A percentile compares a stretch with the other conserved stretches of the same genome.
Conservation (phyloP, 1,140 invertebrate genomes). For the Psix sp. region DNA sequence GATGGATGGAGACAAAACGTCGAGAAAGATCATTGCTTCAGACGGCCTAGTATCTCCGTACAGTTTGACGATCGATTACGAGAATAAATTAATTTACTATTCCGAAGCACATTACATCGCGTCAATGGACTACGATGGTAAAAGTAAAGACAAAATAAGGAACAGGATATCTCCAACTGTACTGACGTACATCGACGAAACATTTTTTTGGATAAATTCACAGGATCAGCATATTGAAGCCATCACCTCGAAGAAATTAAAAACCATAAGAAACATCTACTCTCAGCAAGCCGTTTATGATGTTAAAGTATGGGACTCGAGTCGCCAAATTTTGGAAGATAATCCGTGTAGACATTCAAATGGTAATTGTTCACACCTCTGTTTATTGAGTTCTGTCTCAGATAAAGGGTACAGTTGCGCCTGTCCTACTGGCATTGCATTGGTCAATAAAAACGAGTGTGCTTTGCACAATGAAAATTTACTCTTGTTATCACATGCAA, state of each 20-base stretch:
- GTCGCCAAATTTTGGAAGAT: constrained; percentile 81
- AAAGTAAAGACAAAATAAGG: constrained; percentile 82
- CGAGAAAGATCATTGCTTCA: constrained; percentile 83
- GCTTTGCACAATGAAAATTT: constrained; percentile 86
- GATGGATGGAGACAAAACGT: constrained; percentile 89
- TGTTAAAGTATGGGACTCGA: constrained; percentile 86
- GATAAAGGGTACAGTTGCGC: constrained; percentile 85
- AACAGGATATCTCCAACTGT: constrained; percentile 86
- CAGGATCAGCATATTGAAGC: constrained; percentile 35
- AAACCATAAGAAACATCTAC: constrained; percentile 59
- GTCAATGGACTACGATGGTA: constrained; percentile 89
- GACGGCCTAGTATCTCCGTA: constrained; percentile 93
- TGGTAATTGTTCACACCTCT: constrained; percentile 94
- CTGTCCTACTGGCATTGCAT: constrained; percentile 93
- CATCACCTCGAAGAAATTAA: neutral
- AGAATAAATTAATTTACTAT: constrained; percentile 88
- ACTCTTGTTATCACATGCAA: constrained; percentile 88
- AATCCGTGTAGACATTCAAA: constrained; percentile 88
- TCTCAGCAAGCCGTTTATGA: constrained; percentile 80
- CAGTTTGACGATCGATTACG: constrained; percentile 89
- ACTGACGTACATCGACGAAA: constrained; percentile 81
- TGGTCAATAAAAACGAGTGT: constrained; percentile 83
- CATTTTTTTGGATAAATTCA: constrained; percentile 90
- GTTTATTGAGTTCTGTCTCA: constrained; percentile 84
- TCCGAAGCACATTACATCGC: constrained; percentile 88